phyloP scores from a whole-genome alignment of 2,113 vertebrate species.

The Forbesichthys papilliferus region DNA sequence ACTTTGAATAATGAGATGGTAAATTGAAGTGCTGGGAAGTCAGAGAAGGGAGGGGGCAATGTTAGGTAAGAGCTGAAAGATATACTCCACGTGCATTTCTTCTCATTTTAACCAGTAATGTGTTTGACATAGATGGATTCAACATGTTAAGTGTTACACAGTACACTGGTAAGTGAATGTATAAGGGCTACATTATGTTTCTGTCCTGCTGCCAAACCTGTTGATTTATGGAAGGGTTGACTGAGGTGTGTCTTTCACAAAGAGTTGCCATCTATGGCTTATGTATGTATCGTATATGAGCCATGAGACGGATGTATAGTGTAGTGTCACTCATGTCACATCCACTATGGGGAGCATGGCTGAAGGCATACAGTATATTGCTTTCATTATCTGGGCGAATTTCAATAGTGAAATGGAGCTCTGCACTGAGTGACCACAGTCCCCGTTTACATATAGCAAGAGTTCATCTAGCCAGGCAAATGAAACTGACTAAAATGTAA shows the following conservation, averaged over 20 bases:
- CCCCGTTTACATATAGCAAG: neutral
- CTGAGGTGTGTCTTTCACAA: constrained; percentile 37
- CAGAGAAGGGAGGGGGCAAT: constrained; percentile 48
- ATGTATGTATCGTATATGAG: constrained; percentile 18
- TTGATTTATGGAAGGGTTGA: constrained; percentile 26
- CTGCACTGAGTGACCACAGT: constrained; percentile 13
- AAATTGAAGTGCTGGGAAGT: constrained; percentile 67
- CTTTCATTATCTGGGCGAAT: constrained; percentile 44
- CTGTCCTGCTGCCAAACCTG: constrained; percentile 24
- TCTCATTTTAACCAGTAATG: constrained; percentile 32
- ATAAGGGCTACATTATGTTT: constrained; percentile 57
- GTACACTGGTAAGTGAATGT: constrained; percentile 48
- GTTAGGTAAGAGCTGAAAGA: constrained; percentile 61
- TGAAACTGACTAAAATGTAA: constrained; percentile 45
- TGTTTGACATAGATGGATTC: constrained; percentile 57
- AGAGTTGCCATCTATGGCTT: constrained; percentile 38
- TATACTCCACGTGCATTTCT: constrained; percentile 61
- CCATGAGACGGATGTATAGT: constrained; percentile 33
- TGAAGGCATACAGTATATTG: constrained; percentile 4
- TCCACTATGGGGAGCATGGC: constrained; percentile 31
- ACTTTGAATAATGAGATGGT: constrained; percentile 74
- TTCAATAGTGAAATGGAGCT: constrained; percentile 36
- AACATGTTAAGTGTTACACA: constrained; percentile 47
- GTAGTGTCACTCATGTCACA: constrained; percentile 38
- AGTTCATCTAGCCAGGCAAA: constrained; percentile 29